phyloP scores from a whole-genome alignment of 2,888 invertebrate species.

The Cephus runcator region DNA sequence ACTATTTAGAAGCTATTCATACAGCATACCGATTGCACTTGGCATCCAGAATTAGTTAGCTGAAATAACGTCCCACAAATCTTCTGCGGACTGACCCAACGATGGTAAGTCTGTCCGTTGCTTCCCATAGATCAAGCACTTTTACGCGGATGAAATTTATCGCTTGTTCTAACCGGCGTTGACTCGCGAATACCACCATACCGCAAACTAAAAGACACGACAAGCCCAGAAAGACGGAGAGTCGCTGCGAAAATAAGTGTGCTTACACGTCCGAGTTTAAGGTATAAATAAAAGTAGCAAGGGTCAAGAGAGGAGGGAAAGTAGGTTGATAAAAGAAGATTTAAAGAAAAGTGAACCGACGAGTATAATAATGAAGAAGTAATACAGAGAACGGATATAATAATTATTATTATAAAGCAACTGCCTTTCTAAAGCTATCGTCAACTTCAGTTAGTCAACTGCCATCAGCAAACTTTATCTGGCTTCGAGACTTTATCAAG shows the following conservation, averaged over 20 bases:
- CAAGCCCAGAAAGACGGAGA: too few relatives aligned
- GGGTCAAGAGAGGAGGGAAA: too few relatives aligned
- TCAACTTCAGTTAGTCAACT: too few relatives aligned
- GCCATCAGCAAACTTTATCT: too few relatives aligned
- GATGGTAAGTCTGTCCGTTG: constrained; percentile 5
- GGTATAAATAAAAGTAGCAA: too few relatives aligned
- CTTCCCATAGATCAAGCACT: constrained; percentile 3
- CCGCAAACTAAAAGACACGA: not conserved
- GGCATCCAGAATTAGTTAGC: not conserved
- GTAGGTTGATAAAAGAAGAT: too few relatives aligned
- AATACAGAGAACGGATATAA: not conserved
- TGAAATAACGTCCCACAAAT: constrained; percentile 3
- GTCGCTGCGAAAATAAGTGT: too few relatives aligned
- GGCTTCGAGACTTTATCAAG: too few relatives aligned
- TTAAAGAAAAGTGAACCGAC: too few relatives aligned
- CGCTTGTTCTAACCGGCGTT: constrained; percentile 18
- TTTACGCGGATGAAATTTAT: constrained; percentile 16
- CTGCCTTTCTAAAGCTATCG: not conserved
- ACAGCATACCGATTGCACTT: not conserved
- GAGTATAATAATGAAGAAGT: too few relatives aligned
- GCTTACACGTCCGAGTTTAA: too few relatives aligned
- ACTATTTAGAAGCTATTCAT: too few relatives aligned
- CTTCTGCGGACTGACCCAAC: not conserved
- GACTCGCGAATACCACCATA: constrained; percentile 12
- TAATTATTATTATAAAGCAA: not conserved